Conservation (phyloP, 2,888 invertebrate species). For the Hipparchia sbordonii region DNA sequence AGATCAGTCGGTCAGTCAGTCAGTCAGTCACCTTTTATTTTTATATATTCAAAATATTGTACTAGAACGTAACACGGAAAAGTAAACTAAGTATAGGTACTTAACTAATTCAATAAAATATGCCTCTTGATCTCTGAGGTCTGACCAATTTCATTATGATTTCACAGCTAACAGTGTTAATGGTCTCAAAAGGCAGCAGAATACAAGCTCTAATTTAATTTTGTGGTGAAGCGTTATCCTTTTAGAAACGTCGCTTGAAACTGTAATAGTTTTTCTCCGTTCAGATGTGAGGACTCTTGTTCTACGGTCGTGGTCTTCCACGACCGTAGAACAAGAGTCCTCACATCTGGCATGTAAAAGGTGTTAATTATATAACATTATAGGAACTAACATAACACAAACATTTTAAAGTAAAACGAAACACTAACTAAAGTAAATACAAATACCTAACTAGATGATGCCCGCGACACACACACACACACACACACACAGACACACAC, state of each 20-base stretch:
- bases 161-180: not conserved
- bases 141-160: not conserved
- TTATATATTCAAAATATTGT: not conserved
- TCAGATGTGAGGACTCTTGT: too few relatives aligned
- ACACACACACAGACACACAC: too few relatives aligned
- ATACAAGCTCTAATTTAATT: slow-evolving; percentile 1
- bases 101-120: not conserved
- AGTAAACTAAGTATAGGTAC: not conserved
- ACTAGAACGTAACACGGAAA: not conserved
- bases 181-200: not conserved
- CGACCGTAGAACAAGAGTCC: not conserved
- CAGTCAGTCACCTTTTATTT: too few relatives aligned
- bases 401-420: too few relatives aligned
- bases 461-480: too few relatives aligned
- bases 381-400: too few relatives aligned
- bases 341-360: too few relatives aligned
- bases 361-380: too few relatives aligned
- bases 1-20: too few relatives aligned
- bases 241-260: not conserved
- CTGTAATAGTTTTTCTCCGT: not conserved
- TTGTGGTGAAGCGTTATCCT: not conserved
- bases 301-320: too few relatives aligned
- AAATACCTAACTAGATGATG: too few relatives aligned
- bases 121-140: not conserved
- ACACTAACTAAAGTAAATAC: too few relatives aligned